These are phyloP conservation scores for Meteorus cinctellus DNA, from an alignment of 2,888 invertebrate genomes.

Conservation along the genomic window DNA sequence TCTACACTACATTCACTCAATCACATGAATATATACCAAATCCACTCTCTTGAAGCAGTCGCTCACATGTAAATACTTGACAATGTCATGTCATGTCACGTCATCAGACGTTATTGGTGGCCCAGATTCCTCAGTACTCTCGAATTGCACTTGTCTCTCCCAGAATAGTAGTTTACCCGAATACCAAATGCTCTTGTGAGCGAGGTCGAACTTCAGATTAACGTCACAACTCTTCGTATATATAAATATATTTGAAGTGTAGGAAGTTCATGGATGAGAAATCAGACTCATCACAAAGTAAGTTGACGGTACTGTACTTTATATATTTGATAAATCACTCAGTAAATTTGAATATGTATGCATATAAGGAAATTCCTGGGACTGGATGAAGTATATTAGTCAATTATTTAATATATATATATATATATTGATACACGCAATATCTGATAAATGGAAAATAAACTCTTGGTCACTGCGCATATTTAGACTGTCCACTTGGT, in stretches of 20 bases:
- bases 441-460: too few species aligned
- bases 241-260: neutral
- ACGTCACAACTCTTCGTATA: slow-evolving; percentile 2
- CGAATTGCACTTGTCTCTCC: slow-evolving; percentile 16
- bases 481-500: neutral
- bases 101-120: slow-evolving; percentile 17
- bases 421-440: too few species aligned
- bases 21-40: neutral
- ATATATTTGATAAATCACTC: too few species aligned
- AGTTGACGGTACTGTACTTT: too few species aligned
- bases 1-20: neutral
- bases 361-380: too few species aligned
- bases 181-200: slow-evolving; percentile 2
- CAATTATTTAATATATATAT: too few species aligned
- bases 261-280: too few species aligned
- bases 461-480: too few species aligned
- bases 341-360: too few species aligned
- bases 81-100: slow-evolving; percentile 16
- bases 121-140: slow-evolving; percentile 23
- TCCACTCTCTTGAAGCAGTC: neutral
- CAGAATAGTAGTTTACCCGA: slow-evolving; percentile 10
- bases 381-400: too few species aligned
- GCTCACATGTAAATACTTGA: slow-evolving; percentile 9
- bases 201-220: slow-evolving; percentile 6
- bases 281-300: too few species aligned